Conservation (phyloP, 2,888 invertebrate genomes). For the Xestia ashworthii region DNA sequence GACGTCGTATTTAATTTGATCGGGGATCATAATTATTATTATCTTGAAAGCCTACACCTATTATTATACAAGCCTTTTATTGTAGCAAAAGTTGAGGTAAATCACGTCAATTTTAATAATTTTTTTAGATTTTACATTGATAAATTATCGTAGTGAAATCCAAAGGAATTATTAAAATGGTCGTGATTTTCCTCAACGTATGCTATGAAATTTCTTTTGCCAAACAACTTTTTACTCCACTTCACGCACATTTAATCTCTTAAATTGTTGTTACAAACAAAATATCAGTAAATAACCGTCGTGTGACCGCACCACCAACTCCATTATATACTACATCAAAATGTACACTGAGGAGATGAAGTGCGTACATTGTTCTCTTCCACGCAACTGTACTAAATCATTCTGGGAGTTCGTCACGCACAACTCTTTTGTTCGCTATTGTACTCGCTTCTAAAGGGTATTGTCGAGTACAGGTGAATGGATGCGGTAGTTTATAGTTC, state of each 20-base stretch:
- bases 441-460: slow-evolving; percentile 64
- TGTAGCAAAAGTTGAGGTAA: no score
- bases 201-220: neutral
- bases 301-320: slow-evolving; percentile 44
- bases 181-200: neutral
- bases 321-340: slow-evolving; percentile 58
- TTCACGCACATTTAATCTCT: neutral
- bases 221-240: neutral
- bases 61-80: no score
- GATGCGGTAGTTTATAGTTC: slow-evolving; percentile 65
- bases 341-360: slow-evolving; percentile 57
- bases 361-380: slow-evolving; percentile 66
- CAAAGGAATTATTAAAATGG: neutral
- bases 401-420: slow-evolving; percentile 71
- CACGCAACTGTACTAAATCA: slow-evolving; percentile 72
- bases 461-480: slow-evolving; percentile 60
- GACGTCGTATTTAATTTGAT: neutral
- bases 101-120: no score
- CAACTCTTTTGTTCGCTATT: slow-evolving; percentile 72
- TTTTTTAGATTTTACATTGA: no score
- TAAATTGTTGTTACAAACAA: slow-evolving; percentile 9
- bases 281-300: slow-evolving; percentile 28
- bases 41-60: neutral
- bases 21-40: neutral
- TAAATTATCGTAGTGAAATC: neutral